These are phyloP conservation scores for Lepidothrix coronata DNA, from an alignment of 2,113 vertebrate species.

Conservation along the genomic window DNA sequence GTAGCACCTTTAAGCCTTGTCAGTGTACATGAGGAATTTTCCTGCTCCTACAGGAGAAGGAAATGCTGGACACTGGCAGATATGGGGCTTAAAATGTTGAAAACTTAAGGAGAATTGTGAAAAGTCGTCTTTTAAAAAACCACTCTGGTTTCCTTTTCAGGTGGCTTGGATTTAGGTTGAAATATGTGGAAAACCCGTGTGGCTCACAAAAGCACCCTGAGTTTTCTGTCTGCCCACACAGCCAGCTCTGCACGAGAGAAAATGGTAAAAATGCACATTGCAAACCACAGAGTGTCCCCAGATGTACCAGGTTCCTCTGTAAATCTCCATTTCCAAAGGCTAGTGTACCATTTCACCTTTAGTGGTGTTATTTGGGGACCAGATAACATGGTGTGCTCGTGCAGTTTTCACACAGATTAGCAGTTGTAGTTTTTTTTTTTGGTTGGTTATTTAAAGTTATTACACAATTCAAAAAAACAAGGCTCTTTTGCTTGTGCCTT, in stretches of 20 bases:
- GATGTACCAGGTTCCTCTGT: fast-evolving
- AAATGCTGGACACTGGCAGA: background rate
- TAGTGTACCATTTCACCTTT: background rate
- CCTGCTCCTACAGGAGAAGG: background rate
- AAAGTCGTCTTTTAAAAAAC: background rate
- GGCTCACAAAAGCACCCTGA: background rate
- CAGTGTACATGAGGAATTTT: background rate
- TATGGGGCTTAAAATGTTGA: background rate
- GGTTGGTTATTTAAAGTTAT: background rate
- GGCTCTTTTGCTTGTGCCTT: background rate
- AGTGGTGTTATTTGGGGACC: background rate
- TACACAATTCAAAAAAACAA: background rate
- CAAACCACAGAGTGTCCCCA: fast-evolving
- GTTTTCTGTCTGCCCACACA: background rate
- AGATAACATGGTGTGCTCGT: background rate
- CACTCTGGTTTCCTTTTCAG: background rate
- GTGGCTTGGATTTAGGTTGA: background rate
- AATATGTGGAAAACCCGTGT: background rate
- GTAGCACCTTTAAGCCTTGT: background rate
- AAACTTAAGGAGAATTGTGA: background rate
- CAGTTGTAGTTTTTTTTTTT: background rate
- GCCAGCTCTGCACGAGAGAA: background rate
- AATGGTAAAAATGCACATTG: background rate
- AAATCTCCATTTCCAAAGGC: background rate
- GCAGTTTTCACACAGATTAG: background rate